Percentiles rank a stretch among this genome's conserved stretches.
Conservation (phyloP, 1,140 invertebrate genomes). For the Aphaenogaster ashmeadi region DNA sequence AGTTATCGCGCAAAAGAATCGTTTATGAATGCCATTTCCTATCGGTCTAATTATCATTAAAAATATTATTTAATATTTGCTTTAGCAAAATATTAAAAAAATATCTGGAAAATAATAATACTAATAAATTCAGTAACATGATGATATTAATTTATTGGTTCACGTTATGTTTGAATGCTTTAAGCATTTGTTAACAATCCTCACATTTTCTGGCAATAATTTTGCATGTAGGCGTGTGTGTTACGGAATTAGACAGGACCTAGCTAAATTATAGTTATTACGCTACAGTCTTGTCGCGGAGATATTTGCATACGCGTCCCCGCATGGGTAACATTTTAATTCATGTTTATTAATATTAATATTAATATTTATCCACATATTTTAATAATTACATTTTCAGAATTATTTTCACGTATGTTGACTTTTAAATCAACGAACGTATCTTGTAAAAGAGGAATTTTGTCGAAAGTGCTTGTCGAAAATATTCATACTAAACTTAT, state of each 20-base stretch:
- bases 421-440: not conserved
- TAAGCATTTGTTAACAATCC: not conserved
- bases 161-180: not conserved
- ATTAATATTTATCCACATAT: not conserved
- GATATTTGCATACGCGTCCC: not conserved
- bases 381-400: not conserved
- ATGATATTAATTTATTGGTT: not conserved
- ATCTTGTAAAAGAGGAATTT: not conserved
- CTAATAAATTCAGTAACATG: not conserved
- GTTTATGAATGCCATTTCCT: not conserved
- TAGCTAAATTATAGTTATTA: constrained; percentile 1
- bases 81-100: not conserved
- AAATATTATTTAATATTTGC: not conserved
- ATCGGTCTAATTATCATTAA: not conserved
- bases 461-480: not conserved
- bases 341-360: not conserved
- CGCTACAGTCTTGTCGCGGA: not conserved
- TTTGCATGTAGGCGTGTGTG: not conserved
- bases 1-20: not conserved
- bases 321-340: constrained; percentile 17
- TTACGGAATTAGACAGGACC: constrained; percentile 13
- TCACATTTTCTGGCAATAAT: not conserved
- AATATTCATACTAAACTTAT: not conserved
- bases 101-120: constrained; percentile 7
- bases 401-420: not conserved